Evolutionary conservation across 2,888 invertebrate species (phyloP), one percentile per base, ranked within the genome.

Genomic region (Altica lythri): DNA sequence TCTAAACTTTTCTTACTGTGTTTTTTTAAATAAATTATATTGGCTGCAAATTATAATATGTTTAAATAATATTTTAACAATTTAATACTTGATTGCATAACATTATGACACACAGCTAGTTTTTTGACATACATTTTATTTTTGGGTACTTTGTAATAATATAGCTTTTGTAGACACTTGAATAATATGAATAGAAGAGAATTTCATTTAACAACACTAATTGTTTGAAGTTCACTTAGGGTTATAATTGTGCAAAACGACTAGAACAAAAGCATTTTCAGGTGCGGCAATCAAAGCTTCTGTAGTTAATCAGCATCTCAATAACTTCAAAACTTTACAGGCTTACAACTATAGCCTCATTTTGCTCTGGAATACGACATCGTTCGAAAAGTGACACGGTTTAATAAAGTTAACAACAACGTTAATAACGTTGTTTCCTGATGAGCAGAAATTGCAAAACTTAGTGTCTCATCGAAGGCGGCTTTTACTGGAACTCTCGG

Each of bases 321-420:
- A 49, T 49, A 40, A 42, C 42, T 32, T 22, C 13, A 10, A 30
- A 42, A 49, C 49, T 49, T 12, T 12, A 4, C 30, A 2, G 3
- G 13, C 34, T 6, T 5, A 3, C 32, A 44, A 12, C 9, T 18
- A 19, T 16, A 14, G 17, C 18, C 32, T 49, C 29, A 30, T 40
- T 16, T 30, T 18, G 16, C 9, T 6, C 8, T 29, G 17, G 16
- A 8, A 32, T 17, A 30, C 18, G n/a, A 13, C 13, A 30, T 10
- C 30, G 9, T 8, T 17, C 6, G 37, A 14, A 25, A 12, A 50
- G 45, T 55, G 53, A 59, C 53, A 50, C 30, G 53, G 42, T 53
- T 53, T 55, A 50, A 59, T 59, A 38, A 52, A 50, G 55, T 53
- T 55, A 55, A 55, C 53, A 55, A 51, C 51, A 54, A 50, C 27